phyloP scores from a whole-genome alignment of 2,797 vertebrate species.

The Sebastes taczanowskii region DNA sequence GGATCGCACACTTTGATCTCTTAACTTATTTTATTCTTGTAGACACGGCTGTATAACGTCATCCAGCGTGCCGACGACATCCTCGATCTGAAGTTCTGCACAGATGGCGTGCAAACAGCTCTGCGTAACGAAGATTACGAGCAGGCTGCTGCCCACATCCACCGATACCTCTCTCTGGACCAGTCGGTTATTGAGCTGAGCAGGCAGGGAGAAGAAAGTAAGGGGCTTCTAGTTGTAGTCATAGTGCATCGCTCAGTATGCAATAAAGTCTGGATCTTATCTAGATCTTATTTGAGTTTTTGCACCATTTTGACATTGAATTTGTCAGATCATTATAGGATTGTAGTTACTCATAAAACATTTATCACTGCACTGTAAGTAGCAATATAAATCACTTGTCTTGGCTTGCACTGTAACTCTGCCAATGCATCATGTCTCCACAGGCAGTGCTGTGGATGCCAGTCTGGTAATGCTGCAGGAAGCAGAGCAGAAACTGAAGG shows the following conservation, averaged over 20 bases:
- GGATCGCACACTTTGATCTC: not conserved
- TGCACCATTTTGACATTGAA: not conserved
- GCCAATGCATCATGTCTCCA: not conserved
- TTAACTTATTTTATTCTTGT: slow-evolving; percentile 4
- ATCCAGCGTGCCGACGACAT: slow-evolving; percentile 98
- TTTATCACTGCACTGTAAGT: not conserved
- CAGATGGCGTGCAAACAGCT: slow-evolving; percentile 95
- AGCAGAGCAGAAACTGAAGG: slow-evolving; percentile 93
- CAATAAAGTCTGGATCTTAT: not conserved
- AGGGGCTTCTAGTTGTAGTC: slow-evolving; percentile 27
- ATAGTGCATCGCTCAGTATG: not conserved
- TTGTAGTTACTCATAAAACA: not conserved
- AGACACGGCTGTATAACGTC: slow-evolving; percentile 98
- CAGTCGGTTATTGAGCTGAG: slow-evolving; percentile 98
- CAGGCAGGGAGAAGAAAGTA: slow-evolving; percentile 95
- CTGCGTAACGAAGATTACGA: slow-evolving; percentile 94
- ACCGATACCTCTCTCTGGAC: slow-evolving; percentile 95
- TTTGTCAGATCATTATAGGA: not conserved
- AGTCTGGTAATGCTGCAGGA: slow-evolving; percentile 93
- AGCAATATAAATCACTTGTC: not conserved
- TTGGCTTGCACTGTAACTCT: not conserved
- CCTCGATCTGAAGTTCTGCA: slow-evolving; percentile 98
- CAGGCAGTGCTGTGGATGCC: slow-evolving; percentile 94
- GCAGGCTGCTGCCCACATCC: slow-evolving; percentile 96
- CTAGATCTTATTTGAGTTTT: not conserved